Conservation (phyloP, 2,888 invertebrate genomes). For the Leptinotarsa tumamoca region DNA sequence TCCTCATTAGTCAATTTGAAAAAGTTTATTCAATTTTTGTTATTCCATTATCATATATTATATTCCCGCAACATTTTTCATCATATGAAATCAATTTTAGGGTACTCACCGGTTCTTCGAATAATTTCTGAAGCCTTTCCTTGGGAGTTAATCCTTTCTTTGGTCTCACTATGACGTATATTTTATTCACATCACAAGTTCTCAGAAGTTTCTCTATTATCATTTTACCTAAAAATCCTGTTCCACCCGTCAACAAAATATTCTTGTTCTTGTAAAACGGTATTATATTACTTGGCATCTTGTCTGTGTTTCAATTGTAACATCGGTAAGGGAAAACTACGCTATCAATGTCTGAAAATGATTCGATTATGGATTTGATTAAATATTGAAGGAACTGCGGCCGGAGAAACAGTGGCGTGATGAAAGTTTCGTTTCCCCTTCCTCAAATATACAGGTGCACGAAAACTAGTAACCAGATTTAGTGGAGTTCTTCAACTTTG, state of each 20-base stretch:
- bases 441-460: no score
- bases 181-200: slow-evolving; percentile 53
- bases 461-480: no score
- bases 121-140: slow-evolving; percentile 67
- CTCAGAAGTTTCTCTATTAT: slow-evolving; percentile 58
- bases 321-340: slow-evolving; percentile 14
- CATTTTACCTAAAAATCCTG: slow-evolving; percentile 61
- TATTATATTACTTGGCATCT: slow-evolving; percentile 50
- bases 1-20: no score
- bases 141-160: slow-evolving; percentile 54
- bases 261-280: slow-evolving; percentile 57
- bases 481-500: neutral
- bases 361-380: slow-evolving; percentile 53
- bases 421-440: slow-evolving; percentile 6
- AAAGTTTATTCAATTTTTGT: no score
- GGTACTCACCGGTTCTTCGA: slow-evolving; percentile 71
- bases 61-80: no score
- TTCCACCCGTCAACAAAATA: slow-evolving; percentile 60
- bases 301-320: slow-evolving; percentile 14
- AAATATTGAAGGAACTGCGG: slow-evolving; percentile 44
- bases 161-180: slow-evolving; percentile 57
- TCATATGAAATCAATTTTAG: neutral
- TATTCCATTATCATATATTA: no score
- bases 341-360: slow-evolving; percentile 30
- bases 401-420: slow-evolving; percentile 12